Percentiles rank a stretch among this genome's conserved stretches.
Conservation (phyloP, 2,888 invertebrate species). For the Meandrusa payeni region DNA sequence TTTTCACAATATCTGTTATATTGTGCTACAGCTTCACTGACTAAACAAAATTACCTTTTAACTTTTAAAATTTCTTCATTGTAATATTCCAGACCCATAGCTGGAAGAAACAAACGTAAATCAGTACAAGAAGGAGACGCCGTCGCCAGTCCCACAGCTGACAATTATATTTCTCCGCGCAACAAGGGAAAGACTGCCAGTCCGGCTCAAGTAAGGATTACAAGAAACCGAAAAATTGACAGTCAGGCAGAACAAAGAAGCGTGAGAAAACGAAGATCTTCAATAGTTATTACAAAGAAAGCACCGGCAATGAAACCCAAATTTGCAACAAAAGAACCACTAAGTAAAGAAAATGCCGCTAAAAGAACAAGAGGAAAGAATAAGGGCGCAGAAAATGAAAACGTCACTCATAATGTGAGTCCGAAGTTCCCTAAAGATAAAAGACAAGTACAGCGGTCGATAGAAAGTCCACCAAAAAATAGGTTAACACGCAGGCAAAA, state of each 20-base stretch:
- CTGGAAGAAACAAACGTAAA: too few species aligned
- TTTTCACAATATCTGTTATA: too few species aligned
- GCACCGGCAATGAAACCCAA: conserved; percentile 43
- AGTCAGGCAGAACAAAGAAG: conserved; percentile 14
- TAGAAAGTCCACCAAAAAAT: conserved; percentile 31
- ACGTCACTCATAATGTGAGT: neutral
- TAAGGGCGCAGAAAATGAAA: neutral
- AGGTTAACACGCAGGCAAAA: conserved; percentile 32
- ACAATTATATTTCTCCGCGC: neutral
- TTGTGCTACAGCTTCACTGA: too few species aligned
- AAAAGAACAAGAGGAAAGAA: neutral
- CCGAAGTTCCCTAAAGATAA: too few species aligned
- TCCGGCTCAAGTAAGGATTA: conserved; percentile 9
- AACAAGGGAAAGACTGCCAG: conserved; percentile 9
- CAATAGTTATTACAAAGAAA: conserved; percentile 50
- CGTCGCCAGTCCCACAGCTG: too few species aligned
- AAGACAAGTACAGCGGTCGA: neutral
- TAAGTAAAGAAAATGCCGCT: neutral
- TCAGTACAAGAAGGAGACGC: too few species aligned
- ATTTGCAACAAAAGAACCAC: conserved; percentile 8
- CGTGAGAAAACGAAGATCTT: conserved; percentile 39
- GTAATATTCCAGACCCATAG: conserved; percentile 22
- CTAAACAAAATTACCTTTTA: too few species aligned
- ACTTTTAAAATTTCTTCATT: too few species aligned
- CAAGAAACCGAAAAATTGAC: conserved; percentile 8